Conservation (phyloP, 2,888 invertebrate genomes). For the Desoria tigrina region DNA sequence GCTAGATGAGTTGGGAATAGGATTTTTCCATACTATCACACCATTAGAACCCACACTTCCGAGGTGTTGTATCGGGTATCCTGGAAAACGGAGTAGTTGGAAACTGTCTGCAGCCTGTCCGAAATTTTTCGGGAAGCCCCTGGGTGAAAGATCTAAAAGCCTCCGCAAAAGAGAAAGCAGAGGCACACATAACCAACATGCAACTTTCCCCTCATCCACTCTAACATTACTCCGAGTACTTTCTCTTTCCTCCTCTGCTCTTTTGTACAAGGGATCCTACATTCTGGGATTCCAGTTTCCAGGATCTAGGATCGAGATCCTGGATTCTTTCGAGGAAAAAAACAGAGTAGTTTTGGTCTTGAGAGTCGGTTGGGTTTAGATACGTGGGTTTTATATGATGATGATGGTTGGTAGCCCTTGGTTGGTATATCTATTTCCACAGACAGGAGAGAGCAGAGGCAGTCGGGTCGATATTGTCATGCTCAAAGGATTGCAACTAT, state of each 20-base stretch:
- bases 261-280: too few species aligned
- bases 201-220: too few species aligned
- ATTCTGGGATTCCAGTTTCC: background rate
- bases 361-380: background rate
- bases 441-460: background rate
- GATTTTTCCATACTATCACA: too few species aligned
- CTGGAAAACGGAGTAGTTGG: too few species aligned
- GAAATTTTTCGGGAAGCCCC: background rate
- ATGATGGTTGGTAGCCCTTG: too few species aligned
- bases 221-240: too few species aligned
- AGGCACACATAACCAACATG: too few species aligned
- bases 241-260: too few species aligned
- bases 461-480: slow-evolving; percentile 35
- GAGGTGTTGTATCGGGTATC: too few species aligned
- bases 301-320: background rate
- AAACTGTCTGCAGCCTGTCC: slow-evolving; percentile 4
- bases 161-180: background rate
- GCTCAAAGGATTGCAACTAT: slow-evolving; percentile 20
- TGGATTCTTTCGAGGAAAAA: background rate
- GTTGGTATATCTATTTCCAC: background rate
- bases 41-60: too few species aligned
- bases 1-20: too few species aligned
- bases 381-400: too few species aligned
- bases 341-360: background rate
- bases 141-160: slow-evolving; percentile 1